phyloP scores from a whole-genome alignment of 2,113 vertebrate genomes.

The Mobula hypostoma region DNA sequence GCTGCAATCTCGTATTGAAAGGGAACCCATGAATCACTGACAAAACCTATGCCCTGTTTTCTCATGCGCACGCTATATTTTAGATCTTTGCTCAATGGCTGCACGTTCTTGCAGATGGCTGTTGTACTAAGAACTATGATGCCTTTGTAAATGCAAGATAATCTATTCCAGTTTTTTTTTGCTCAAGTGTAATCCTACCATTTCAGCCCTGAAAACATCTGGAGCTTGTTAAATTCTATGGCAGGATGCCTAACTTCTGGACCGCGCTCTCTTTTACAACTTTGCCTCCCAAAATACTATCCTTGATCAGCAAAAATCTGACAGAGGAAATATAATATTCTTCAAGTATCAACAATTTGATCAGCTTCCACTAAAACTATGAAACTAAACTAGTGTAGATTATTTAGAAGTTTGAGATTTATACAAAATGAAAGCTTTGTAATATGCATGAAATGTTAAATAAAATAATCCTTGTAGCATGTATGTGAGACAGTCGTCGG shows the following conservation, averaged over 20 bases:
- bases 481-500: no score
- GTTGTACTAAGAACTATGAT: constrained; percentile 19
- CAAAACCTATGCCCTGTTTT: background rate
- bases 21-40: background rate
- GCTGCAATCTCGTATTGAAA: background rate
- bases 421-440: background rate
- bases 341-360: constrained; percentile 5
- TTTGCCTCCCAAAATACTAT: constrained; percentile 24
- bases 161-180: constrained; percentile 4
- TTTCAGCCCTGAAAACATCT: constrained; percentile 43
- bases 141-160: constrained; percentile 11
- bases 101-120: constrained; percentile 14
- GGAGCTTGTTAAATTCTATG: constrained; percentile 46
- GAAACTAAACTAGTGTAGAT: background rate
- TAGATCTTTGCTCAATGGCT: background rate
- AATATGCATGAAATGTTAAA: no score
- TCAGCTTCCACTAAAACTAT: background rate
- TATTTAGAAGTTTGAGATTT: background rate
- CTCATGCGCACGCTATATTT: background rate
- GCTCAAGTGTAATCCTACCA: constrained; percentile 8
- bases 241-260: constrained; percentile 42
- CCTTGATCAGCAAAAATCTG: background rate
- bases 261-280: background rate
- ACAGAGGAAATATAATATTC: background rate
- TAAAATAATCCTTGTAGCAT: background rate